phyloP scores from a whole-genome alignment of 1,140 invertebrate genomes.

The Spodoptera litura region DNA sequence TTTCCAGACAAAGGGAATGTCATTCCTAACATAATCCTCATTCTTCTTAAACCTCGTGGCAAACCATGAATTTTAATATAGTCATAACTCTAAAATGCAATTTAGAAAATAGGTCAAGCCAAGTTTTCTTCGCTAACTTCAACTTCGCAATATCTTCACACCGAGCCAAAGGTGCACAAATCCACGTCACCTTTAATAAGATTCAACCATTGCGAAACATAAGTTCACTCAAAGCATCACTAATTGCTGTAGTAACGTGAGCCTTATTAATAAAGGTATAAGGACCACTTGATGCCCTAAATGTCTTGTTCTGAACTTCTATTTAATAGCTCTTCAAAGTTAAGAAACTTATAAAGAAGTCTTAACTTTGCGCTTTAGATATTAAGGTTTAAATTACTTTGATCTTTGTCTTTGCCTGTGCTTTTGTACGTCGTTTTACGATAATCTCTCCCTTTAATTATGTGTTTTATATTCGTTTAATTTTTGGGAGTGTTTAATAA shows the following conservation, averaged over 20 bases:
- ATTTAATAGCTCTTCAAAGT: conserved; percentile 45
- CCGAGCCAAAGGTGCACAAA: conserved; percentile 20
- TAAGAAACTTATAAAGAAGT: conserved; percentile 15
- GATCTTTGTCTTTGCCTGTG: conserved; percentile 10
- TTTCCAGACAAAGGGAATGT: neutral
- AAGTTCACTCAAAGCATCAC: conserved; percentile 39
- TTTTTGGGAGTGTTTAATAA: conserved; percentile 42
- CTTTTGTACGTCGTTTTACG: conserved; percentile 30
- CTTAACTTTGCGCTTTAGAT: conserved; percentile 1
- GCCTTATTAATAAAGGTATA: conserved; percentile 29
- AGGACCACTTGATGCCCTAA: conserved; percentile 14
- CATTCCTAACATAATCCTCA: conserved; percentile 13
- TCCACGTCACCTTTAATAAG: conserved; percentile 43
- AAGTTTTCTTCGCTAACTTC: conserved; percentile 22
- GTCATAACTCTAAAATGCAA: conserved; percentile 36
- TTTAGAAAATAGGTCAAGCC: conserved; percentile 25
- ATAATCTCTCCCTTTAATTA: conserved; percentile 44
- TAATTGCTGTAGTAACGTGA: conserved; percentile 41
- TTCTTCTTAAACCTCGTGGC: conserved; percentile 30
- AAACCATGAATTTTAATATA: conserved; percentile 35
- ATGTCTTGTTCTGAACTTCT: conserved; percentile 40
- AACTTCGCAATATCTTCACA: conserved; percentile 20
- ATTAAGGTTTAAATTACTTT: conserved; percentile 35
- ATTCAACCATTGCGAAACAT: conserved; percentile 31
- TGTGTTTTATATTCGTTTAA: conserved; percentile 37